Conservation (phyloP, 2,888 invertebrate genomes). For the Dinocampus coccinellae region DNA sequence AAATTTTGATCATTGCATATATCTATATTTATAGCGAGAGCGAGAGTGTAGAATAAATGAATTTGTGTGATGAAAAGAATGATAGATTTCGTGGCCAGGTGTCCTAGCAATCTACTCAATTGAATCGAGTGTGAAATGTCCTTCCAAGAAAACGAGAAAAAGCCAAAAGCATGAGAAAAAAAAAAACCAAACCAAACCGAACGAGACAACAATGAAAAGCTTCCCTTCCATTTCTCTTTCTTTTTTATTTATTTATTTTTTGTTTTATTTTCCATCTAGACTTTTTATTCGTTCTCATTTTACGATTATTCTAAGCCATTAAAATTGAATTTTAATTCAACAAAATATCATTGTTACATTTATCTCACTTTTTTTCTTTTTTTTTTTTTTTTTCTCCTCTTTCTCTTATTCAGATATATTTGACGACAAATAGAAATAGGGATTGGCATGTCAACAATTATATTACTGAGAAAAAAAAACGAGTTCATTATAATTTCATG, state of each 20-base stretch:
- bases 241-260: not conserved
- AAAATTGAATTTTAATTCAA: not conserved
- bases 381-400: not conserved
- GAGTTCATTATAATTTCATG: not conserved
- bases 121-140: slow-evolving; percentile 13
- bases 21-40: not conserved
- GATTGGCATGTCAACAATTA: not conserved
- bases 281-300: not conserved
- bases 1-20: not conserved
- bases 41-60: not conserved
- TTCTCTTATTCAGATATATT: not conserved
- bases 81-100: slow-evolving; percentile 1
- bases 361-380: not conserved
- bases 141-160: not conserved
- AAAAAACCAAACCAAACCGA: not conserved
- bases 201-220: not conserved
- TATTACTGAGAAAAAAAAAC: not conserved
- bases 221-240: too few relatives aligned
- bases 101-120: slow-evolving; percentile 13
- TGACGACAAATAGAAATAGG: not conserved
- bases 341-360: not conserved
- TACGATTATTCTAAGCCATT: not conserved
- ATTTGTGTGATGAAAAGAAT: not conserved
- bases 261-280: not conserved
- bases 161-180: not conserved